Evolutionary conservation across 2,888 invertebrate species (phyloP).

Genomic region (Microplitis manilae): DNA sequence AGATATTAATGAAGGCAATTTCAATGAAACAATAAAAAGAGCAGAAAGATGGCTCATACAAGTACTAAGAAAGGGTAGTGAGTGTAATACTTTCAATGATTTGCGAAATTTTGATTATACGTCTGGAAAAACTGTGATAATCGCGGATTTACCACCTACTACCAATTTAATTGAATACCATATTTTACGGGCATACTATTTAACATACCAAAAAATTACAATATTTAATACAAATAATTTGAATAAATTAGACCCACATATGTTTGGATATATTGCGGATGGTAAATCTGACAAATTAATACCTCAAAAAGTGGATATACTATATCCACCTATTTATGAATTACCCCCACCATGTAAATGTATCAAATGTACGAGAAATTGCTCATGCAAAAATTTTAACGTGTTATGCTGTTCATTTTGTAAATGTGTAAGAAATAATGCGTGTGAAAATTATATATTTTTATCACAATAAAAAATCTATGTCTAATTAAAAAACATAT

Average conservation of each 20-base stretch:
- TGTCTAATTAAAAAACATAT: too few relatives aligned
- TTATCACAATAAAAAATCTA: too few relatives aligned
- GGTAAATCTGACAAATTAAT: background rate
- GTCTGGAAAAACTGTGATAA: background rate
- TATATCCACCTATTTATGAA: constrained; percentile 3
- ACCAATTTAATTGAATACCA: background rate
- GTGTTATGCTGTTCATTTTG: background rate
- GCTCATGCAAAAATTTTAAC: constrained; percentile 3
- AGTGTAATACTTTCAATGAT: background rate
- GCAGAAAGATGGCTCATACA: background rate
- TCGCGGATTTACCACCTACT: background rate
- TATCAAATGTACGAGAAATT: background rate
- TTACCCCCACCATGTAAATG: constrained; percentile 3
- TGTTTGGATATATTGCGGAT: background rate
- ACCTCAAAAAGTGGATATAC: background rate
- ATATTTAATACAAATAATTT: background rate
- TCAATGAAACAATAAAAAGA: background rate
- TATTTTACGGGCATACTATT: background rate
- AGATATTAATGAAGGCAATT: background rate
- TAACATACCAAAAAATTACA: constrained; percentile 1
- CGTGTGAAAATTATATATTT: background rate
- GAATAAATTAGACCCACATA: background rate
- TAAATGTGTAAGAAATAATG: background rate
- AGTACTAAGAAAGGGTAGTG: background rate
- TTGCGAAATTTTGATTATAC: constrained; percentile 9